Evolutionary conservation across 2,113 vertebrate genomes (phyloP).

Genomic region (Buteo buteo): DNA sequence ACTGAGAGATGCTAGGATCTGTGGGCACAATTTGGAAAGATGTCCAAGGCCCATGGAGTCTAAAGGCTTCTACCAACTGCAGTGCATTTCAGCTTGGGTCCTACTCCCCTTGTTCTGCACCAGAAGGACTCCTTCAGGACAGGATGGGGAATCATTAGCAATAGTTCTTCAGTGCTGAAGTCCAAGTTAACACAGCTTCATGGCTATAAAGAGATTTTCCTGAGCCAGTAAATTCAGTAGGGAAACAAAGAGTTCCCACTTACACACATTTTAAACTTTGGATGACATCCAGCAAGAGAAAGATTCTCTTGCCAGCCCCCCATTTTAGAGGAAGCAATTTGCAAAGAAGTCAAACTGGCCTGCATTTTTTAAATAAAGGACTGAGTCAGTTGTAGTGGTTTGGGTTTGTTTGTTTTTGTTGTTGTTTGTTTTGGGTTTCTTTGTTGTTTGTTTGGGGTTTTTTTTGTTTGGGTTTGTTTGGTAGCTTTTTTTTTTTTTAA

Average conservation of each 20-base stretch:
- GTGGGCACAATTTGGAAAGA: accelerated
- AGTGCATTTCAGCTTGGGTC: neutral
- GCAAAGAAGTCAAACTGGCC: neutral
- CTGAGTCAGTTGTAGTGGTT: neutral
- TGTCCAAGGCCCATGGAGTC: neutral
- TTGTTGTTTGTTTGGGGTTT: neutral
- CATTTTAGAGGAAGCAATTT: neutral
- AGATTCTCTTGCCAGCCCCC: neutral
- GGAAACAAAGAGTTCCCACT: neutral
- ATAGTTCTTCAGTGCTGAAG: neutral
- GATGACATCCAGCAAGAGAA: neutral
- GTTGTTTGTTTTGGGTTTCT: neutral
- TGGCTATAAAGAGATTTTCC: neutral
- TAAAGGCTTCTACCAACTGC: neutral
- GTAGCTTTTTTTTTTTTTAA: neutral
- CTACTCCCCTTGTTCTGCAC: neutral
- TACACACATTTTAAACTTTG: conserved; percentile 1
- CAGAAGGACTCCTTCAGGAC: neutral
- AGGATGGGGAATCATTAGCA: neutral
- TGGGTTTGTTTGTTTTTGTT: neutral
- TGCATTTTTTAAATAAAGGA: neutral
- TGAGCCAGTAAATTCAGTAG: neutral
- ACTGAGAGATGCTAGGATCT: neutral
- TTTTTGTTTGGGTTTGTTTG: neutral
- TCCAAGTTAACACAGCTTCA: conserved; percentile 5